Conservation (phyloP, 2,888 invertebrate genomes). For the Protodeltote pygarga region DNA sequence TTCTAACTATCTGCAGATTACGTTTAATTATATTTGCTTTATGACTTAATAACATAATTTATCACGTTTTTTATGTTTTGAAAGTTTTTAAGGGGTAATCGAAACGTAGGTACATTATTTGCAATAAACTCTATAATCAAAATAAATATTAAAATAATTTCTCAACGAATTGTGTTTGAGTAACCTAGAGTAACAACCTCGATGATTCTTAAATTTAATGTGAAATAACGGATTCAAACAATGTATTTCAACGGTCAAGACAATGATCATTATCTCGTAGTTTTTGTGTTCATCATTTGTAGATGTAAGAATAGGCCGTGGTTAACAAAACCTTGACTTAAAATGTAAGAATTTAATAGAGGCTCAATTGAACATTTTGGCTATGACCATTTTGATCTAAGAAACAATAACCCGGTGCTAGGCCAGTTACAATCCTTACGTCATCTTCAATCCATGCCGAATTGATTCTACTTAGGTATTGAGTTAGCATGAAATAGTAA, state of each 20-base stretch:
- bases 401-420: slow-evolving; percentile 57
- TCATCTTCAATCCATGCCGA: slow-evolving; percentile 66
- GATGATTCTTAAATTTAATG: slow-evolving; percentile 10
- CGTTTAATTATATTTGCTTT: slow-evolving; percentile 17
- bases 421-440: slow-evolving; percentile 59
- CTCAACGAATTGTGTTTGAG: background rate
- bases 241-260: slow-evolving; percentile 7
- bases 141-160: background rate
- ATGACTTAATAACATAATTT: slow-evolving; percentile 19
- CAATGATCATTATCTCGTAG: slow-evolving; percentile 22
- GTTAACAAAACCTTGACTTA: slow-evolving; percentile 18
- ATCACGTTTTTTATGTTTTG: slow-evolving; percentile 17
- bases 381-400: slow-evolving; percentile 43
- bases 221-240: slow-evolving; percentile 28
- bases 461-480: slow-evolving; percentile 67
- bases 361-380: slow-evolving; percentile 16
- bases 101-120: slow-evolving; percentile 6
- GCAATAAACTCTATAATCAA: background rate
- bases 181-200: background rate
- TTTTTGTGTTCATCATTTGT: slow-evolving; percentile 22
- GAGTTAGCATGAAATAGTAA: slow-evolving; percentile 51
- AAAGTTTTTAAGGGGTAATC: background rate
- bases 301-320: slow-evolving; percentile 11
- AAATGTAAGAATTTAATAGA: slow-evolving; percentile 2
- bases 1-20: slow-evolving; percentile 21